phyloP scores from a whole-genome alignment of 92 coral and sea anemone species.

The Porites lobata region DNA sequence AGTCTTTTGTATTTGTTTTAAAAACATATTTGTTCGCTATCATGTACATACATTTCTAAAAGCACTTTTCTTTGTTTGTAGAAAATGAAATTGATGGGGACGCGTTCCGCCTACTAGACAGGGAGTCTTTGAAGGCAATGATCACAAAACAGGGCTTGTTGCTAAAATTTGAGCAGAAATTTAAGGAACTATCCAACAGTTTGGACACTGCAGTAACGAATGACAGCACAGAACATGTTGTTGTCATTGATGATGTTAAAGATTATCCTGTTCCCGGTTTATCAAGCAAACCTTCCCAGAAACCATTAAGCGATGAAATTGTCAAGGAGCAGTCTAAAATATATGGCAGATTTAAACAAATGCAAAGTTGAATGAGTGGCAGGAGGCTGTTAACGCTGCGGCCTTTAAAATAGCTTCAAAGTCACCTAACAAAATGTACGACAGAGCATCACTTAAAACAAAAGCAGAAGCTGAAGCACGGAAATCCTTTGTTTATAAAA shows the following conservation, averaged over 20 bases:
- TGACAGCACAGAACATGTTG: background rate
- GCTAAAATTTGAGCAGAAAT: constrained; percentile 46
- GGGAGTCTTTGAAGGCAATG: constrained; percentile 49
- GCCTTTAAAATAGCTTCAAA: constrained; percentile 32
- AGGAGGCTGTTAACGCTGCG: constrained; percentile 51
- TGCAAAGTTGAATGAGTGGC: constrained; percentile 52
- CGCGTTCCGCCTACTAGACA: constrained; percentile 53
- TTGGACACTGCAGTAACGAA: background rate
- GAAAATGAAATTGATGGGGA: constrained; percentile 64
- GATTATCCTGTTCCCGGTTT: background rate
- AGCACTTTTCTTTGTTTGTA: constrained; percentile 23
- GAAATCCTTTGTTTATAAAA: constrained; percentile 49
- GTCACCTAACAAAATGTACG: constrained; percentile 49
- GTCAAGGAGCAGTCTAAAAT: constrained; percentile 65
- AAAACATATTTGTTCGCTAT: no score
- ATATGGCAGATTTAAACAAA: constrained; percentile 33
- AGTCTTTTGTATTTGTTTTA: no score
- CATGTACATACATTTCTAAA: background rate
- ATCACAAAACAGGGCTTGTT: constrained; percentile 53
- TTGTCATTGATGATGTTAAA: constrained; percentile 20
- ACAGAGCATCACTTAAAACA: constrained; percentile 41
- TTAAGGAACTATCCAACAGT: constrained; percentile 10
- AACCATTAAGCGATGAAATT: constrained; percentile 24
- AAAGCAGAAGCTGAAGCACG: constrained; percentile 54
- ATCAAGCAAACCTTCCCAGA: background rate